Evolutionary conservation across 2,797 vertebrate genomes (phyloP).

Genomic region (Peromyscus eremicus): DNA sequence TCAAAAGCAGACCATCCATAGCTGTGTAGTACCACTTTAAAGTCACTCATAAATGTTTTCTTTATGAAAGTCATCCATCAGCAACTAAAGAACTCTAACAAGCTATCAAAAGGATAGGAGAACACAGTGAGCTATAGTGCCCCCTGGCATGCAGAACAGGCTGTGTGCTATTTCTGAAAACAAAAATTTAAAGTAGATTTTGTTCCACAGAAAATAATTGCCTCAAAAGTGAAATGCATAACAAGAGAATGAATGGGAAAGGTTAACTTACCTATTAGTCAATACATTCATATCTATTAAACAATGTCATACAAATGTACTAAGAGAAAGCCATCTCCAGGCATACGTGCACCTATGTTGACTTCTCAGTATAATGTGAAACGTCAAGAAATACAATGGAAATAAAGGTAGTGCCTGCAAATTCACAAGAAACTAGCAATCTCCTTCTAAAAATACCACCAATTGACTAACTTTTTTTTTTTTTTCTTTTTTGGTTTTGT

Average conservation of each 20-base stretch:
- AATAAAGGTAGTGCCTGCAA: neutral
- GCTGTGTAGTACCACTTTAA: neutral
- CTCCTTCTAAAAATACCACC: neutral
- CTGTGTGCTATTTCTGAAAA: constrained; percentile 25
- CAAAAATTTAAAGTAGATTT: constrained; percentile 28
- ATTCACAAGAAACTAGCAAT: neutral
- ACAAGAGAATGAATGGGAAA: neutral
- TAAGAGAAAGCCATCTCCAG: neutral
- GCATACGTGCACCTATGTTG: neutral
- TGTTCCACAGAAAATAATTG: neutral
- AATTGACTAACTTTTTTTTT: neutral
- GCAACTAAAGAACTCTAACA: constrained; percentile 8
- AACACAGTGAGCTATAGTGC: neutral
- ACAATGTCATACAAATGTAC: neutral
- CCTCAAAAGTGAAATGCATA: neutral
- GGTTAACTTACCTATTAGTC: neutral
- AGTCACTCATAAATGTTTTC: neutral
- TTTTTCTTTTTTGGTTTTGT: no score
- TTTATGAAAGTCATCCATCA: neutral
- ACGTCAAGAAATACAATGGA: neutral
- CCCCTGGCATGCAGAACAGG: neutral
- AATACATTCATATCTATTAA: neutral
- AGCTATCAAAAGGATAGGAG: neutral
- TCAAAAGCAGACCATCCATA: neutral
- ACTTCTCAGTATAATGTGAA: neutral